Conservation (phyloP, 2,888 invertebrate species). For the Eilema depressum region DNA sequence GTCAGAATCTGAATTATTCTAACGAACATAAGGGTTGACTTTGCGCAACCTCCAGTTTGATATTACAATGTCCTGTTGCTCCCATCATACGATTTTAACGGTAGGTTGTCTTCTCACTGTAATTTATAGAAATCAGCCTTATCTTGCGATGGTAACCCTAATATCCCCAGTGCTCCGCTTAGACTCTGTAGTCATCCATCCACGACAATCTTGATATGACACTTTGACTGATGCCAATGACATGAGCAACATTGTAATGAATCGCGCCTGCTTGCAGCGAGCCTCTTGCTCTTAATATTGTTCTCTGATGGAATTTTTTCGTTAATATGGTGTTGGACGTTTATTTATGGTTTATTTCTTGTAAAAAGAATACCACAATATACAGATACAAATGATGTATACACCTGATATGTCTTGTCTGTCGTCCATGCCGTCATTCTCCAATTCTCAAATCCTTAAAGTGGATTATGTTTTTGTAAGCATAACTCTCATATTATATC, state of each 20-base stretch:
- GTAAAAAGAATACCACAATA: not conserved
- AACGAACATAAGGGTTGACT: not conserved
- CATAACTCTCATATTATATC: not conserved
- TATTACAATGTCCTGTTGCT: not conserved
- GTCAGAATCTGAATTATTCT: not conserved
- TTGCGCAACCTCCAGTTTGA: not conserved
- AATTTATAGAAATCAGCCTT: not conserved
- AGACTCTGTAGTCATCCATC: not conserved
- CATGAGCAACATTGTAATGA: not conserved
- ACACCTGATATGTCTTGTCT: not conserved
- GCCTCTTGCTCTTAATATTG: not conserved
- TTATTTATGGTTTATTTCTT: not conserved
- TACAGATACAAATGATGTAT: not conserved
- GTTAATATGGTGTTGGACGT: not conserved
- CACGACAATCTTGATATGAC: constrained; percentile 2
- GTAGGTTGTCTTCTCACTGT: not conserved
- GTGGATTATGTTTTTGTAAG: not conserved
- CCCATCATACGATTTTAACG: not conserved
- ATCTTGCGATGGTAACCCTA: not conserved
- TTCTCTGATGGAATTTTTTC: not conserved
- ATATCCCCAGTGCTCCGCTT: constrained; percentile 14
- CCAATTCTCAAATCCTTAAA: no score
- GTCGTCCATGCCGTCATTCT: no score
- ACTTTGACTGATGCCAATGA: constrained; percentile 2
- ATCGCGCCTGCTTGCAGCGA: not conserved